phyloP scores from a whole-genome alignment of 2,113 vertebrate genomes.

The Mesoclemmys tuberculata region DNA sequence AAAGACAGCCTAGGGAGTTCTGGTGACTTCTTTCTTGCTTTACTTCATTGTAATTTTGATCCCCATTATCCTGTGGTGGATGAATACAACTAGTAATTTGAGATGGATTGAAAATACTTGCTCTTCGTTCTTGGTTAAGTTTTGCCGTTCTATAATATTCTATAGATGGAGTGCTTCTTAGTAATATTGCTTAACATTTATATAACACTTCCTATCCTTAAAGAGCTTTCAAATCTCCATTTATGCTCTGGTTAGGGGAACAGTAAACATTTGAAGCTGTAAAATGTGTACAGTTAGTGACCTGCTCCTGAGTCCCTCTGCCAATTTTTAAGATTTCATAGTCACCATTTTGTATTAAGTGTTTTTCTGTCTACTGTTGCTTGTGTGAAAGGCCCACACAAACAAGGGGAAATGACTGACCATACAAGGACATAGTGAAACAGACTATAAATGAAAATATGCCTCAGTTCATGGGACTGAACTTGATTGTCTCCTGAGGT shows the following conservation, averaged over 20 bases:
- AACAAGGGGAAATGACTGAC: not conserved
- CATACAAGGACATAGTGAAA: not conserved
- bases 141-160: not conserved
- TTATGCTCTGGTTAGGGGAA: not conserved
- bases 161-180: not conserved
- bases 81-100: not conserved
- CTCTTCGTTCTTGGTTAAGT: not conserved
- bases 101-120: not conserved
- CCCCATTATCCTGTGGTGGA: not conserved
- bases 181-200: not conserved
- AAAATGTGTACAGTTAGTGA: not conserved
- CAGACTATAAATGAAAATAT: not conserved
- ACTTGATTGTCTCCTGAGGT: not conserved
- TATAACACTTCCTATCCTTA: not conserved
- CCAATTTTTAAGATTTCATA: fast-evolving
- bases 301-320: not conserved
- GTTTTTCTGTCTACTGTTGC: not conserved
- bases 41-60: not conserved
- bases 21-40: not conserved
- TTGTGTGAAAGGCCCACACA: not conserved
- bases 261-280: not conserved
- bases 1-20: not conserved
- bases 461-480: not conserved
- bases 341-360: fast-evolving
- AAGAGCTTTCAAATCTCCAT: fast-evolving